Conservation (phyloP, 2,888 invertebrate species). For the Rhimphoctona megacephalus region DNA sequence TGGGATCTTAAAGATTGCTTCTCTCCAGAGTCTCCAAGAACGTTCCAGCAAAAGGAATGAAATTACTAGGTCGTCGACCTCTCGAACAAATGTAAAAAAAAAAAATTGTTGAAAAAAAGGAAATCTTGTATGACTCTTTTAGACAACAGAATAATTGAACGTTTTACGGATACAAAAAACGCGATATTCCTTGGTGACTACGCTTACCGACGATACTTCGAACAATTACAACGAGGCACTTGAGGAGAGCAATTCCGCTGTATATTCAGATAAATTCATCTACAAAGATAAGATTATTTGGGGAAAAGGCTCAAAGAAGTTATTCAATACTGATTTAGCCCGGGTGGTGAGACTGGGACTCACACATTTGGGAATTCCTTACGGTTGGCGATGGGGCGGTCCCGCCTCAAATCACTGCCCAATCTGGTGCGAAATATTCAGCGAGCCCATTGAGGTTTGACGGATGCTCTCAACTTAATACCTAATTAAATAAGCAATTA, state of each 20-base stretch:
- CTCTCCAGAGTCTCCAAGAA: too few species aligned
- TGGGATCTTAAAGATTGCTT: too few species aligned
- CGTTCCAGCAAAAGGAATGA: too few species aligned
- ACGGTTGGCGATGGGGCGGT: conserved; percentile 95
- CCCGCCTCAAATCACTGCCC: conserved; percentile 91
- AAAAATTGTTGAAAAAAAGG: too few species aligned
- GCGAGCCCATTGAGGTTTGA: conserved; percentile 69
- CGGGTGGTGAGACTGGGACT: conserved; percentile 90
- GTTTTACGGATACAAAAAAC: conserved; percentile 70
- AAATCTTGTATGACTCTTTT: too few species aligned
- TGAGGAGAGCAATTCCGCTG: conserved; percentile 69
- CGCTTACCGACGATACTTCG: conserved; percentile 66
- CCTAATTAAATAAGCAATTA: conserved; percentile 19
- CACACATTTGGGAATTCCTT: conserved; percentile 91
- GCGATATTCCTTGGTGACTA: conserved; percentile 76
- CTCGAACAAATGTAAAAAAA: too few species aligned
- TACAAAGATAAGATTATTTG: conserved; percentile 74
- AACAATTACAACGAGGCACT: conserved; percentile 66
- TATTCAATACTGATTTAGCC: conserved; percentile 85
- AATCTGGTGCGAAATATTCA: conserved; percentile 90
- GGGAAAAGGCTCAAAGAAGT: conserved; percentile 69
- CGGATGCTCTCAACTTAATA: conserved; percentile 31
- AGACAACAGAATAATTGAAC: conserved; percentile 71
- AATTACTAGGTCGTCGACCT: too few species aligned
- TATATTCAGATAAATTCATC: conserved; percentile 65